Evolutionary conservation across 2,113 vertebrate genomes (phyloP), one percentile per base, ranked within the genome.

Genomic region (Myotis yumanensis): DNA sequence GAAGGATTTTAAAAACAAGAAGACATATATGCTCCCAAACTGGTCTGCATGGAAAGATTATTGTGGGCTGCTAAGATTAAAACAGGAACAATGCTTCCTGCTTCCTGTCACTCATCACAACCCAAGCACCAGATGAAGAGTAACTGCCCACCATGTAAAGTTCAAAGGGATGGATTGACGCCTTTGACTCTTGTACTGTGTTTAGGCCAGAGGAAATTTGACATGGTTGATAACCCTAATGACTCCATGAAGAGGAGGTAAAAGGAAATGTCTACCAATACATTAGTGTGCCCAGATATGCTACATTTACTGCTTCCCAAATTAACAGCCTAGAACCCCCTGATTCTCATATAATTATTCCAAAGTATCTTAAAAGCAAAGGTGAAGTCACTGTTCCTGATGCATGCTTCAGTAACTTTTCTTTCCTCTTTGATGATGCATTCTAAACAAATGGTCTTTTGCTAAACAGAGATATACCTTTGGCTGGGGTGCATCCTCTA

Each of bases 391-490:
- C 11, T 91, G 14, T n/a, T 93, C 84, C 35, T 72, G 30, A 97
- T 91, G 35, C 43, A 76, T 16, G 59, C 12, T 92, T 91, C 48
- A 95, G 17, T 14, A 96, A 85, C 35, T n/a, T 86, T 0, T 94
- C 52, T 81, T 35, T 11, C 2, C 46, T 14, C 18, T 97, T 69
- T 43, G 69, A 35, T 80, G 66, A 89, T 86, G 54, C 1, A 28
- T 69, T 85, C 8, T 91, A 35, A 66, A 77, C 85, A 92, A 52
- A 88, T 11, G 0, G 0, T 37, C 28, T 35, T 91, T 83, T 97
- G 28, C 66, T 94, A 82, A 76, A 84, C 48, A 97, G n/a, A 62
- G 54, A 95, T 17, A n/a, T 98, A 98, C 98, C 98, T 98, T 96
- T 4, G 69, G 40, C 17, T 85, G 91, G 40, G 46, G 72, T 94